These are phyloP conservation scores for Drosophila imparisetae DNA, from an alignment of 2,888 invertebrate species.

Conservation along the genomic window DNA sequence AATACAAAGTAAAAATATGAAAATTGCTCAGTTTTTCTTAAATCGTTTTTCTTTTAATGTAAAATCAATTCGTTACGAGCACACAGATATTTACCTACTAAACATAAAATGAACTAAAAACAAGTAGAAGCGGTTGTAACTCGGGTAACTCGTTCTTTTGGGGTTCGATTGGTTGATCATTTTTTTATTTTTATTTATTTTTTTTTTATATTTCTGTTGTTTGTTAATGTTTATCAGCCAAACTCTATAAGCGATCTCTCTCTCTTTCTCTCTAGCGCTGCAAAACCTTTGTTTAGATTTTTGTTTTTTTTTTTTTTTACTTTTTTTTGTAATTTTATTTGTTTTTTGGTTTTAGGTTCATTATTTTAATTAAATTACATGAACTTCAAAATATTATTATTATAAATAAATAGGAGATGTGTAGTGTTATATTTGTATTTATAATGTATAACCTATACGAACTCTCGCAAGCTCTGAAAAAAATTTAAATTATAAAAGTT, in stretches of 20 bases:
- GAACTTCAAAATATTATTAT: constrained; percentile 81
- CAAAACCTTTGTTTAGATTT: constrained; percentile 34
- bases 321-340: constrained; percentile 63
- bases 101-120: constrained; percentile 80
- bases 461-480: constrained; percentile 64
- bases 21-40: constrained; percentile 72
- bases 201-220: constrained; percentile 2
- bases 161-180: constrained; percentile 47
- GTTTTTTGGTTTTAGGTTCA: constrained; percentile 76
- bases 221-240: constrained; percentile 50
- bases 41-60: constrained; percentile 69
- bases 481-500: constrained; percentile 71
- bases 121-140: constrained; percentile 77
- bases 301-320: constrained; percentile 54
- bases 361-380: constrained; percentile 84
- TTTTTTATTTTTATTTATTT: constrained; percentile 11
- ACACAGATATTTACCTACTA: constrained; percentile 80
- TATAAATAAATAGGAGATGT: constrained; percentile 77
- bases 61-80: constrained; percentile 76
- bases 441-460: constrained; percentile 79
- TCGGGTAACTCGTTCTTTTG: constrained; percentile 61
- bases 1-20: constrained; percentile 79
- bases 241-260: constrained; percentile 45
- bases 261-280: constrained; percentile 47
- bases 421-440: constrained; percentile 78